Evolutionary conservation across 2,797 vertebrate genomes (phyloP).

Genomic region (Hydrolagus colliei): DNA sequence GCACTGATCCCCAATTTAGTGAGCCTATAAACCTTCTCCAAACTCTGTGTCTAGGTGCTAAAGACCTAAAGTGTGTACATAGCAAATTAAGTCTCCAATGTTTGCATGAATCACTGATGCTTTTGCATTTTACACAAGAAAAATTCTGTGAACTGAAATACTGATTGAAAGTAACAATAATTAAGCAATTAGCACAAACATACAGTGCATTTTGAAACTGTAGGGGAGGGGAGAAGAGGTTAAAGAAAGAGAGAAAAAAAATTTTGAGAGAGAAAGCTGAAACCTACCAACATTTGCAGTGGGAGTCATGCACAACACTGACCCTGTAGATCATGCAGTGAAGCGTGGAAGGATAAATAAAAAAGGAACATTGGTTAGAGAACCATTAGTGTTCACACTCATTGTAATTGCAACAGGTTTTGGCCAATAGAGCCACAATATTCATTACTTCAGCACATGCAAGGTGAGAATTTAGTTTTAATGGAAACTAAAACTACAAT

Average conservation of each 20-base stretch:
- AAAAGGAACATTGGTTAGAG: conserved; percentile 62
- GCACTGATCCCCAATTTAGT: too few relatives aligned
- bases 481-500: neutral
- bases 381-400: conserved; percentile 52
- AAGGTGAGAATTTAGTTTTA: conserved; percentile 30
- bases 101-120: neutral
- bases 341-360: conserved; percentile 66
- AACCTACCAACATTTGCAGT: conserved; percentile 71
- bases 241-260: conserved; percentile 10
- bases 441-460: conserved; percentile 52
- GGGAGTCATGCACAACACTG: conserved; percentile 69
- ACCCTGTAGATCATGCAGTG: conserved; percentile 72
- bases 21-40: neutral
- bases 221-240: neutral
- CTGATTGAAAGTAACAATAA: neutral
- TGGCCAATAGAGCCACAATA: conserved; percentile 43
- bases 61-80: too few relatives aligned
- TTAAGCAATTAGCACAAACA: neutral
- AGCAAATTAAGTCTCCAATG: too few relatives aligned
- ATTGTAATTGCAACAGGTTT: conserved; percentile 49
- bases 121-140: neutral
- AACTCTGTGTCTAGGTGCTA: too few relatives aligned
- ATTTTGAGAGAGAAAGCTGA: conserved; percentile 21
- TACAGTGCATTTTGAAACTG: neutral
- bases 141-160: neutral